A percentile compares a stretch with the other conserved stretches of the same genome.
These are phyloP conservation scores for Salvelinus fontinalis DNA, from an alignment of 2,113 vertebrate genomes.

Conservation along the genomic window DNA sequence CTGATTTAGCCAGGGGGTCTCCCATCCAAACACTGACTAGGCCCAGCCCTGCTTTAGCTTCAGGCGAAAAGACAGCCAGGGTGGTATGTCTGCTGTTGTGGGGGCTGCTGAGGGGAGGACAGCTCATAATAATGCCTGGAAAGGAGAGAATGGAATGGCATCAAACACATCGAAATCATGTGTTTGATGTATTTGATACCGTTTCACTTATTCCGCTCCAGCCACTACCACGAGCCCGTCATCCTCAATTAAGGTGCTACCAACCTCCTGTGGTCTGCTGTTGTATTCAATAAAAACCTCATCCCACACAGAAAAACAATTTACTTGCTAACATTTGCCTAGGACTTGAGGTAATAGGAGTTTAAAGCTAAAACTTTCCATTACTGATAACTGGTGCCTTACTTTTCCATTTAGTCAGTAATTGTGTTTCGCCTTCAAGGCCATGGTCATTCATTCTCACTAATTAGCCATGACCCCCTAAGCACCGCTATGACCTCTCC, in stretches of 20 bases:
- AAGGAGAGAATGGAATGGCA: no score
- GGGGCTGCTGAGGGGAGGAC: no score
- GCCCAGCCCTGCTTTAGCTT: neutral
- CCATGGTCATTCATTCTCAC: conserved; percentile 47
- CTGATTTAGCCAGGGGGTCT: no score
- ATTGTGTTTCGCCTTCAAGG: conserved; percentile 54
- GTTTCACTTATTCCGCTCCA: no score
- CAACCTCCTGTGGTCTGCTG: no score
- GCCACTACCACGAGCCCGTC: no score
- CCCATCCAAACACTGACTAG: neutral
- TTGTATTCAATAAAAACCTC: no score
- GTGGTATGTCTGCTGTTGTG: no score
- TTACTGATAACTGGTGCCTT: conserved; percentile 27
- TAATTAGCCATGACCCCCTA: conserved; percentile 65
- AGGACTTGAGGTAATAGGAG: neutral
- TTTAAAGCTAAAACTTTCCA: neutral
- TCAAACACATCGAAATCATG: no score
- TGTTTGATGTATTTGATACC: no score
- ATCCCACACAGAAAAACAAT: neutral
- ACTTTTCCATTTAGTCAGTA: conserved; percentile 49
- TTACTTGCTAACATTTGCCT: neutral
- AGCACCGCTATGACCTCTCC: conserved; percentile 57
- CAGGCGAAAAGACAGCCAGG: neutral
- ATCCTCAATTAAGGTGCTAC: no score
- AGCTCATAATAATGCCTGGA: no score